Evolutionary conservation across 2,888 invertebrate genomes (phyloP), one percentile per base, ranked within the genome.

Genomic region (Pammene aurita): DNA sequence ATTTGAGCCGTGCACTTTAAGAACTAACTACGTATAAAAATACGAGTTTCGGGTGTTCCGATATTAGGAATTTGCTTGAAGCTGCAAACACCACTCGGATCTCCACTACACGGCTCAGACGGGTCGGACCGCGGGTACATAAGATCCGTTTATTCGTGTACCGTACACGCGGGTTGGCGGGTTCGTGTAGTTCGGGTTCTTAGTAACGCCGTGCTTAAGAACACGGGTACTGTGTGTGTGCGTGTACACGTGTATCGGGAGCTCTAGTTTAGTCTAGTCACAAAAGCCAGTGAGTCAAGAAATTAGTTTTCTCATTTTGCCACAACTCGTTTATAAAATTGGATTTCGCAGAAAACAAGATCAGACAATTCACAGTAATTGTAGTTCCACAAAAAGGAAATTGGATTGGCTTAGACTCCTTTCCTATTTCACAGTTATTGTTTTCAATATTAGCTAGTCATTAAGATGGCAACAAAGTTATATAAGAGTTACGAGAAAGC

Each of bases 331-430:
- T 18, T 54, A 41, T 52, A 54, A 52, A 26, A 26, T 48, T 52
- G 61, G 38, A 26, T 52, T 38, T 41, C 26, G 11, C 42, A 26
- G 63, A 54, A 54, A 63, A 34, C 54, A 54, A 63, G 34, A 62
- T 62, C 50, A 52, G 48, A 41, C 61, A 44, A 44, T 62, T 62
- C 34, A 14, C 46, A 54, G 56, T 56, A 65, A 56, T 48, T 57
- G 46, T n/a, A 48, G 55, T 26, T 26, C 61, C 14, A 41, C 41
- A 10, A 38, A 62, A 50, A 50, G 50, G 18, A 50, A 50, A 62
- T 52, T 62, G 41, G 50, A 52, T 62, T 41, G 18, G 48, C 50
- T 62, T 52, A 1, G 50, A 62, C 41, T 41, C 41, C 38, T 50
- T 38, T 62, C 61, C 50, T 16, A 62, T 38, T 62, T 50, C 50